Conservation (phyloP, 2,888 invertebrate species). For the Neoscelio sp. region DNA sequence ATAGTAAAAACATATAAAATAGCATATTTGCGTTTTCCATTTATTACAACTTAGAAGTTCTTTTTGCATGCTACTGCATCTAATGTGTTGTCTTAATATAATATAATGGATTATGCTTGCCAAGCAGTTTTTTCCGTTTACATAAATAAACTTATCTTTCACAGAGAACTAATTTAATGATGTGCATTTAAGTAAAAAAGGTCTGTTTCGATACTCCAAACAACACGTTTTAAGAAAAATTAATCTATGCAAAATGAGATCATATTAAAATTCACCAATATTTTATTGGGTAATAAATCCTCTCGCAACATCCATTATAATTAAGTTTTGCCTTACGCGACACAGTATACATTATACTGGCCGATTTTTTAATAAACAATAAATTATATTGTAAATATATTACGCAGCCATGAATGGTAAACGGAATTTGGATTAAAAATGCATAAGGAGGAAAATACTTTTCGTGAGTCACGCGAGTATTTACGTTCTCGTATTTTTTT, state of each 20-base stretch:
- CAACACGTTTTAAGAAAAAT: neutral
- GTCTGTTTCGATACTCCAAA: neutral
- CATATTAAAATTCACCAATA: neutral
- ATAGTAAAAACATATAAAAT: too few species aligned
- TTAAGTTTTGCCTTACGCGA: neutral
- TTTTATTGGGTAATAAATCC: neutral
- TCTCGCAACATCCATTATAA: neutral
- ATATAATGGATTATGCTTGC: too few species aligned
- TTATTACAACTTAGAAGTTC: too few species aligned
- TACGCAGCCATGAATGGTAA: neutral
- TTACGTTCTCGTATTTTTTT: conserved; percentile 13
- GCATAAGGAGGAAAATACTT: conserved; percentile 11
- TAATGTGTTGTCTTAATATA: too few species aligned
- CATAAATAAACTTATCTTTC: too few species aligned
- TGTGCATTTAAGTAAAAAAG: too few species aligned
- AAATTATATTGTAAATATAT: neutral
- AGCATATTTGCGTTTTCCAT: too few species aligned
- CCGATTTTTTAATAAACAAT: neutral
- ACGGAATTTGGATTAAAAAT: neutral
- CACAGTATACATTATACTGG: neutral
- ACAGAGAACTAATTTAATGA: too few species aligned
- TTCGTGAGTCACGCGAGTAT: conserved; percentile 9
- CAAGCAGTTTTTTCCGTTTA: too few species aligned
- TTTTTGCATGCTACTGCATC: too few species aligned
- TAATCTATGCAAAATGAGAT: neutral